A percentile compares a stretch with the other conserved stretches of the same genome.
Conservation (phyloP, 2,888 invertebrate species). For the Drosophila conformis region DNA sequence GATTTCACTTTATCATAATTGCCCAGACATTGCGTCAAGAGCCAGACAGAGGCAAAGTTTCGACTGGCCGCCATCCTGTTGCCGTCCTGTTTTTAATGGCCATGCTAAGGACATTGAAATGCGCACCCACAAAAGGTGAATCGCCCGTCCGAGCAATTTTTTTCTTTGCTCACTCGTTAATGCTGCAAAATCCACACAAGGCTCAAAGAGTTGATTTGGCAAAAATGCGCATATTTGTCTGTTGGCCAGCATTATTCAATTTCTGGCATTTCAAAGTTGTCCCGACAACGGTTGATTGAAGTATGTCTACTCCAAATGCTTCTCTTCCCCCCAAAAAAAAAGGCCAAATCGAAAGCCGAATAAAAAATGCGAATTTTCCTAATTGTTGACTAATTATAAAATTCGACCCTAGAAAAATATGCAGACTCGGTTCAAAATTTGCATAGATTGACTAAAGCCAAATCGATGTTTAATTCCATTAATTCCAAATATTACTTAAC, state of each 20-base stretch:
- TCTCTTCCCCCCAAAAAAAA: background rate
- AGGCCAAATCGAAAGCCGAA: background rate
- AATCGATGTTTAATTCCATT: background rate
- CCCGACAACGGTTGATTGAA: constrained; percentile 3
- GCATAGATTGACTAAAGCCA: background rate
- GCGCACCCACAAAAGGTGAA: constrained; percentile 39
- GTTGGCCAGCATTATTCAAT: constrained; percentile 22
- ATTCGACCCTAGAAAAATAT: background rate
- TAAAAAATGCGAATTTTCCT: background rate
- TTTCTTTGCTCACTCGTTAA: background rate
- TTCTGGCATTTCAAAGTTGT: constrained; percentile 54
- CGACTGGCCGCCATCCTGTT: constrained; percentile 16
- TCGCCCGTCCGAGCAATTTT: constrained; percentile 3
- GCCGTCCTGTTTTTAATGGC: constrained; percentile 35
- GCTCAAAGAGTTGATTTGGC: constrained; percentile 32
- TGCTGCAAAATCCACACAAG: background rate
- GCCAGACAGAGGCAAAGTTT: constrained; percentile 33
- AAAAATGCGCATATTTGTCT: constrained; percentile 24
- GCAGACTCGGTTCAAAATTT: background rate
- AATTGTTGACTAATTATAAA: background rate
- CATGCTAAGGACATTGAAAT: constrained; percentile 22
- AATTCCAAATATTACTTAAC: background rate
- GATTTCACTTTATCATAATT: constrained; percentile 39
- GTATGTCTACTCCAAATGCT: background rate
- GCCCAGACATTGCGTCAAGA: constrained; percentile 25